Percentiles rank a stretch among this genome's conserved stretches.
Conservation (phyloP, 30 jellyfish, hydroid and myxozoan genomes). For the Turritopsis dohrnii region DNA sequence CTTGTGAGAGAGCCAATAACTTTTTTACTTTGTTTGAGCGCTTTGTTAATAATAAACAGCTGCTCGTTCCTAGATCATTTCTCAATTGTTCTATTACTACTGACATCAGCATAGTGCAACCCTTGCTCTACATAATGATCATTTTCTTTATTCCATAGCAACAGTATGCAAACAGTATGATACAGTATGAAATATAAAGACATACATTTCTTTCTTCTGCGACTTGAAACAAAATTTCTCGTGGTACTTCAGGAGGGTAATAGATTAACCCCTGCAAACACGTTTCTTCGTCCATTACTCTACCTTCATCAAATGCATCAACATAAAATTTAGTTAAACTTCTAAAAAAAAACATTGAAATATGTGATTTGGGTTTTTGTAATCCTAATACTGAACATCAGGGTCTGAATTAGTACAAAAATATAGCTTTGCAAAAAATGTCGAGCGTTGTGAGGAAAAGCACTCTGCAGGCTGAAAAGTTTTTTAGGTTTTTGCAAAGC, state of each 20-base stretch:
- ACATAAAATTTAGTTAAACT: slow-evolving; percentile 10
- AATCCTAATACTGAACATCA: neutral
- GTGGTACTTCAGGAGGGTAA: slow-evolving; percentile 19
- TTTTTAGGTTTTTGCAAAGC: no score
- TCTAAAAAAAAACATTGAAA: neutral
- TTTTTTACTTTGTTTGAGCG: no score
- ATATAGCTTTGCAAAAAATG: no score
- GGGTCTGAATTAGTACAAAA: neutral
- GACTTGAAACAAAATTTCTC: slow-evolving; percentile 37
- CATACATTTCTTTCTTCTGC: slow-evolving; percentile 54
- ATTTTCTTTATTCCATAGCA: neutral
- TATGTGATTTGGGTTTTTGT: neutral
- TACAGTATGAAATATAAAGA: neutral
- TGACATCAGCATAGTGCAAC: no score
- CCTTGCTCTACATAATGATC: no score
- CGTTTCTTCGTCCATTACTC: slow-evolving; percentile 41
- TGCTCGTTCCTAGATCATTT: no score
- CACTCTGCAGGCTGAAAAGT: no score
- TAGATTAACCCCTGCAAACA: slow-evolving; percentile 46
- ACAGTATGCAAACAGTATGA: neutral
- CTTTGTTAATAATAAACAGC: no score
- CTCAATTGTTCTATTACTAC: no score
- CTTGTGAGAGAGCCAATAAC: no score
- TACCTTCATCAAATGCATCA: slow-evolving; percentile 78
- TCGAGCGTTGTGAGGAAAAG: no score